Evolutionary conservation across 2,113 vertebrate species (phyloP), one percentile per base, ranked within the genome.

Genomic region (Leptocoma aspasia): DNA sequence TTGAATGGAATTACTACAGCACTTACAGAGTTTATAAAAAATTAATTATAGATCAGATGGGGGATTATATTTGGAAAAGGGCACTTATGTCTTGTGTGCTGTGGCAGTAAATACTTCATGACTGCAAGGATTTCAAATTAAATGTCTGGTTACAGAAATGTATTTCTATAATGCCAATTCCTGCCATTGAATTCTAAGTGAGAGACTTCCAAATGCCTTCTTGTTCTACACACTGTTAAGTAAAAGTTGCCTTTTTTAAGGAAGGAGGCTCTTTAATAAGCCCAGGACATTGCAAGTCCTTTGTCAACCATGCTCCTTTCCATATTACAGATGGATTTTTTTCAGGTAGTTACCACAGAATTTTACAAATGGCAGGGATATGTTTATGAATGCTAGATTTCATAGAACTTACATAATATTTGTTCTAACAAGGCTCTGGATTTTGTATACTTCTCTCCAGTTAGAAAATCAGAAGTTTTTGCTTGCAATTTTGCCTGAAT

Each of bases 31-130:
- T 93, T 93, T 92, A 71, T 89, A 52, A 75, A 91, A 89, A 85
- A 91, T 96, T n/a, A 93, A 83, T 86, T 95, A 52, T 66, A 75
- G 72, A 90, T 94, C 85, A 96, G 85, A 90, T 73, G 79, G 76
- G 53, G 85, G 54, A 81, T 90, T 93, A 82, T 88, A 59, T 93
- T 91, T 80, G 78, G 78, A 93, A 73, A 81, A 66, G 54, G 69
- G 59, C 45, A 26, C 44, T 94, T 72, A 52, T 7, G 1, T 63
- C 89, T 69, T 39, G 66, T 65, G 69, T 90, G 71, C 76, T 73
- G 33, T 56, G 92, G 94, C 76, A 89, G 86, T 89, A 89, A 95
- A 93, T 93, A 86, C 86, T 93, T 83, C 30, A 56, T 24, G 45
- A 93, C 57, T 26, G n/a, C 70, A 50, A 89, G 68, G 69, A 90